Conservation (phyloP, 1,140 invertebrate genomes). For the Holotrichia oblita region DNA sequence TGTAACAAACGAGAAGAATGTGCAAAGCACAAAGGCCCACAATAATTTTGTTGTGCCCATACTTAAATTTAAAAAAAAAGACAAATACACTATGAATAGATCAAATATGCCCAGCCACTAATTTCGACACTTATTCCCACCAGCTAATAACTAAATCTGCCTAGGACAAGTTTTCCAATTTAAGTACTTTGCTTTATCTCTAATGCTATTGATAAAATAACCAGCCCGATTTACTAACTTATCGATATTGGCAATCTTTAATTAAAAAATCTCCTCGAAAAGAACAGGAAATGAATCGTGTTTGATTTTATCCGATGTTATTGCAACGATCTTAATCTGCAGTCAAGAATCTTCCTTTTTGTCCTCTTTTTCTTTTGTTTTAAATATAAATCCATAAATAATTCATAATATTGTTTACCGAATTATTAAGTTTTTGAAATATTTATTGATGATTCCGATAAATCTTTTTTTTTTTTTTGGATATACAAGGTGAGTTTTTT, state of each 20-base stretch:
- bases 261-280: neutral
- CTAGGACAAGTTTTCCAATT: neutral
- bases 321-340: too few species aligned
- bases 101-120: neutral
- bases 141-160: neutral
- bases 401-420: too few species aligned
- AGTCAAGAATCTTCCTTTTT: too few species aligned
- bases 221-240: neutral
- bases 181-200: conserved; percentile 3
- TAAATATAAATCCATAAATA: too few species aligned
- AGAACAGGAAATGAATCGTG: neutral
- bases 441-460: too few species aligned
- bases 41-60: neutral
- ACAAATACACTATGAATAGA: neutral
- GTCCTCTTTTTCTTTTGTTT: too few species aligned
- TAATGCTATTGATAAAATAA: neutral
- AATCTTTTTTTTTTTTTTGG: too few species aligned
- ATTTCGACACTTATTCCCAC: neutral
- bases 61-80: neutral
- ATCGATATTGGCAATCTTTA: neutral
- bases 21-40: neutral
- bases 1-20: neutral
- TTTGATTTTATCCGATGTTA: neutral
- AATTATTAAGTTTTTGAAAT: too few species aligned
- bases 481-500: too few species aligned